These are phyloP conservation scores for Cygnus buccinator DNA, from an alignment of 2,113 vertebrate species.

Conservation along the genomic window DNA sequence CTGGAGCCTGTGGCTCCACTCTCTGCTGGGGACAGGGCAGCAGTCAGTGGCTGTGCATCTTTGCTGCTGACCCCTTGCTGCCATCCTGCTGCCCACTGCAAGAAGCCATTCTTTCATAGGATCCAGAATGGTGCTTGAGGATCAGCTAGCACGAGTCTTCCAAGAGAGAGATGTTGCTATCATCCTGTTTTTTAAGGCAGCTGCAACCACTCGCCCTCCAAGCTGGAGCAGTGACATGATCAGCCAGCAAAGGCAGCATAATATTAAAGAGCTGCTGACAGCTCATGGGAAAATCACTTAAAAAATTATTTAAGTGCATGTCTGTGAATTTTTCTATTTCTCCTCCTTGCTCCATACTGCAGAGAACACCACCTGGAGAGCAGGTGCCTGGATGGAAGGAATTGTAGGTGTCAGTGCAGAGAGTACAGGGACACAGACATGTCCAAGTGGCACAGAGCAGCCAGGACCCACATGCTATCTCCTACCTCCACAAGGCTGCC, in stretches of 20 bases:
- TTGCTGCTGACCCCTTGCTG: neutral
- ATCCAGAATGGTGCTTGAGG: neutral
- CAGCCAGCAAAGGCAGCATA: neutral
- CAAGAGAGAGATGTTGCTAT: neutral
- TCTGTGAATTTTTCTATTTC: neutral
- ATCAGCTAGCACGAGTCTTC: neutral
- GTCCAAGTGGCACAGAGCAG: accelerated
- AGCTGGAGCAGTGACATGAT: conserved; percentile 1
- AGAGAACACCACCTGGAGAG: accelerated
- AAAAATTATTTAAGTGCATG: neutral
- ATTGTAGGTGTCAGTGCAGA: accelerated
- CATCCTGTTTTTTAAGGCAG: neutral
- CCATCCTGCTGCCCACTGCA: neutral
- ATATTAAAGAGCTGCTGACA: neutral
- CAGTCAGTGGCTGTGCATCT: accelerated
- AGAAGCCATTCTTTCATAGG: neutral
- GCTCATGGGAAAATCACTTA: conserved; percentile 10
- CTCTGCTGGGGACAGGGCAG: accelerated
- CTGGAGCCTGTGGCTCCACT: neutral
- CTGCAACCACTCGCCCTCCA: neutral
- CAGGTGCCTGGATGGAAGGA: neutral
- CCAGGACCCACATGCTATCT: accelerated
- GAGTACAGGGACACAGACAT: neutral
- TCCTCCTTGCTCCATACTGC: neutral
- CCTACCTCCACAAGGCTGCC: neutral